Conservation (phyloP, 2,113 vertebrate genomes). For the Columba livia region DNA sequence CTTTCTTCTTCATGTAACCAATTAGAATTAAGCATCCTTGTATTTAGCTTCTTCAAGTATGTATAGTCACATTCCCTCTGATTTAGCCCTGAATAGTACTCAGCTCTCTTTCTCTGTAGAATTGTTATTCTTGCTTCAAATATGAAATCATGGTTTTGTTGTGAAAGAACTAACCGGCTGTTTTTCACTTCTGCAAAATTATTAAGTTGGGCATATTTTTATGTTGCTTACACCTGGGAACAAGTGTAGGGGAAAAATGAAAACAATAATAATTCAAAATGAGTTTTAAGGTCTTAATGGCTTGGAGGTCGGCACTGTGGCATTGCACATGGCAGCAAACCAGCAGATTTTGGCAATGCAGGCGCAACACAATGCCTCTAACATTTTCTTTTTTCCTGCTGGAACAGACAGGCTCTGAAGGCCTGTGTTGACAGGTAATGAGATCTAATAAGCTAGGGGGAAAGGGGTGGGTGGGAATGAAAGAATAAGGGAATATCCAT, state of each 20-base stretch:
- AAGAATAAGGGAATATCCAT: conserved; percentile 71
- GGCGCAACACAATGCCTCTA: conserved; percentile 30
- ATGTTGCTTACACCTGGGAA: conserved; percentile 30
- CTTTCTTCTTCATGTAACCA: background rate
- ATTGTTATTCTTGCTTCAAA: background rate
- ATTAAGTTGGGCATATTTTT: conserved; percentile 28
- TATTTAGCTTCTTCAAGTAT: background rate
- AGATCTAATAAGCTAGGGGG: conserved; percentile 71
- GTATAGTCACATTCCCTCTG: background rate
- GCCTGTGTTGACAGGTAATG: conserved; percentile 75
- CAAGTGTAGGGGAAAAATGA: conserved; percentile 45
- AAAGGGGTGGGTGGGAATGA: conserved; percentile 15
- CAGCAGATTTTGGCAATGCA: conserved; percentile 59
- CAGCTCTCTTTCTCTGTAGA: background rate
- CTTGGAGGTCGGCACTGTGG: conserved; percentile 36
- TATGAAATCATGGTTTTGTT: background rate
- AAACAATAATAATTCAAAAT: conserved; percentile 60
- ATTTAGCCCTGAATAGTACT: background rate
- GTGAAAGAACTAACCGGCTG: background rate
- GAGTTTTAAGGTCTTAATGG: conserved; percentile 41
- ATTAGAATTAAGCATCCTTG: background rate
- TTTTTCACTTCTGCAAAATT: background rate
- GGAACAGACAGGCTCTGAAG: conserved; percentile 62
- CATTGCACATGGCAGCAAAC: conserved; percentile 25
- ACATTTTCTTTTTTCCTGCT: conserved; percentile 49